Base-by-base conservation (phyloP, 2,797 vertebrate genomes). In the Mico argentatus region DNA sequence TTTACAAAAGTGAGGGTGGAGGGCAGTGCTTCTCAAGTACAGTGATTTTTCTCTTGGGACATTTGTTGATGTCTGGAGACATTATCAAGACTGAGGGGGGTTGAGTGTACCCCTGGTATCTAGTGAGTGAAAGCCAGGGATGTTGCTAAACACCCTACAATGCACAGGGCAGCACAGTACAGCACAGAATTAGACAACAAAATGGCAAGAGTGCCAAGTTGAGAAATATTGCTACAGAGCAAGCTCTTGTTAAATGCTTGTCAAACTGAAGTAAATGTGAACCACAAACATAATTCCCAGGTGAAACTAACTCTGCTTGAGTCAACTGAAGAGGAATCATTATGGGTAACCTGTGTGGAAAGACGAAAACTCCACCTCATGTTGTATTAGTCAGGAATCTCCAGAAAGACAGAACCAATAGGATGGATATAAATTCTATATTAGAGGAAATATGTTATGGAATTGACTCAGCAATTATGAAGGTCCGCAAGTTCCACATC, bases 111-210 rank as follows among this genome's bases (percentile, higher is more conserved):
- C 46, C 6, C 19, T 41, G 41, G 52, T 26, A n/a, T 24, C 33
- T 20, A 27, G 20, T 46, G 27, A 17, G 41, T 11, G 41, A 15
- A 87, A n/a, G 77, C 61, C 61, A 19, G 20, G 30, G 20, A 24
- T 26, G 17, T 24, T 64, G 15, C 11, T 48, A 24, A 70, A 85
- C 26, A 67, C 4, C 52, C 15, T 13, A n/a, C 12, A 44, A 0
- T 12, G 4, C 4, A 7, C 0, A 30, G 13, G 48, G 27, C 4
- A 30, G 15, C 2, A 1, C 11, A 7, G 4, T 0, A 15, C 33
- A 55, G 4, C n/a, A 70, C 55, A 61, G 64, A 82, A 72, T 77
- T 61, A 64, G 59, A 73, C 73, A 46, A 55, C 36, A 26, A 67
- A 67, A 67, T 67, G 7, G 30, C 12, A 73, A 15, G 22, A 19